These are phyloP conservation scores for Mythimna lalbum DNA, from an alignment of 2,888 invertebrate genomes.

Conservation along the genomic window DNA sequence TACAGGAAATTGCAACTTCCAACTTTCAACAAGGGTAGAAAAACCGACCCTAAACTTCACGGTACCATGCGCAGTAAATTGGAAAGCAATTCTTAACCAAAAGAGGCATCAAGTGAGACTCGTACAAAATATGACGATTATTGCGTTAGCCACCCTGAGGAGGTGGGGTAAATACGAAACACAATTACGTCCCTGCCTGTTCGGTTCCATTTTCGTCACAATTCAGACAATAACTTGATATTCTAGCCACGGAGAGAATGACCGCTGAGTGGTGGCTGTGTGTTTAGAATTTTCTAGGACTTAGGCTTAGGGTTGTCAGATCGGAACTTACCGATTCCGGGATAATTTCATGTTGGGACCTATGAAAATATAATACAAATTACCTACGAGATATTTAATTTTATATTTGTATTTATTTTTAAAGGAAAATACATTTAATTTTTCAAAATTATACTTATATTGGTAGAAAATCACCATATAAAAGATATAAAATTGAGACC, in stretches of 20 bases:
- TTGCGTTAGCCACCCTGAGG: conserved; percentile 74
- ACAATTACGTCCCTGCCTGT: conserved; percentile 79
- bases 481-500: no score
- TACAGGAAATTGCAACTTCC: not conserved
- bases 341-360: no score
- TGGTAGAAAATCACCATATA: no score
- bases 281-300: conserved; percentile 71
- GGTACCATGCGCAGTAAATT: conserved; percentile 49
- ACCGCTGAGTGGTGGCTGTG: conserved; percentile 74
- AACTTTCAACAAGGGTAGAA: conserved; percentile 22
- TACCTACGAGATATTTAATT: no score
- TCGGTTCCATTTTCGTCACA: conserved; percentile 79
- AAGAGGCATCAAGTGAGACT: conserved; percentile 63
- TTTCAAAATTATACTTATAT: no score
- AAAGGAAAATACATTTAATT: no score
- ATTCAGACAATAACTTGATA: conserved; percentile 62
- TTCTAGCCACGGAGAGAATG: conserved; percentile 76
- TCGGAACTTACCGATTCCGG: no score
- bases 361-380: no score
- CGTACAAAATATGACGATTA: conserved; percentile 81
- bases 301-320: no score
- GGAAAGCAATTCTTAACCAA: conserved; percentile 56
- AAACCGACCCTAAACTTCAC: conserved; percentile 46
- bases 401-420: no score
- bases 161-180: conserved; percentile 75